These are phyloP conservation scores for Nemotelus pantherinus DNA, from an alignment of 2,888 invertebrate species.

Conservation along the genomic window DNA sequence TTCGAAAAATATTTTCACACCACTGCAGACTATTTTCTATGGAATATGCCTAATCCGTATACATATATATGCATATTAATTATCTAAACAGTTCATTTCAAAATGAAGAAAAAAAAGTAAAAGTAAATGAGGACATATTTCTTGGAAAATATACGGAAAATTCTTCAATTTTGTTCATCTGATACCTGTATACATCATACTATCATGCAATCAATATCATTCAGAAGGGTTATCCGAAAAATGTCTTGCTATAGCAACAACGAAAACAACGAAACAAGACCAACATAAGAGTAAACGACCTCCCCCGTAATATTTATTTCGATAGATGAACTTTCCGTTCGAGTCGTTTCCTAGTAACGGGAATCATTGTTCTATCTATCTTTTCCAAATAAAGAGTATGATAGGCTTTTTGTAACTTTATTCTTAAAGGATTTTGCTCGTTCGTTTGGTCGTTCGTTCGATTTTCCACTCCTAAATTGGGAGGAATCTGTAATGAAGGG, in stretches of 20 bases:
- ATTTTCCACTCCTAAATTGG: background rate
- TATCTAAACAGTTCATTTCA: no score
- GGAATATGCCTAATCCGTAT: no score
- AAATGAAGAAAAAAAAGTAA: no score
- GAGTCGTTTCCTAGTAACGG: constrained; percentile 9
- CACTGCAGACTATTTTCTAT: no score
- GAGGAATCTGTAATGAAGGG: background rate
- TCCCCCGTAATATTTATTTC: constrained; percentile 6
- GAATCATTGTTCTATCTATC: constrained; percentile 10
- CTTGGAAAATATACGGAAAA: no score
- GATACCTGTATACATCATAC: background rate
- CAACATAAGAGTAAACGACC: background rate
- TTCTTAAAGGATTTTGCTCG: constrained; percentile 17
- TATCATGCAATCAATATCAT: background rate
- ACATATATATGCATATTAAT: no score
- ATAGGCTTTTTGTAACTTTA: constrained; percentile 1
- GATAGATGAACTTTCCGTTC: constrained; percentile 11
- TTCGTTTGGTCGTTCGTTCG: background rate
- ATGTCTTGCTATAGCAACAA: background rate
- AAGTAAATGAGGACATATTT: no score
- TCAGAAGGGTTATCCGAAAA: constrained; percentile 6
- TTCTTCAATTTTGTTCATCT: no score
- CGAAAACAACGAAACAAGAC: background rate
- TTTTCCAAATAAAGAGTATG: constrained; percentile 16
- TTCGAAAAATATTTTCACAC: no score